Conservation (phyloP, 2,113 vertebrate species). For the Megalops atlanticus region DNA sequence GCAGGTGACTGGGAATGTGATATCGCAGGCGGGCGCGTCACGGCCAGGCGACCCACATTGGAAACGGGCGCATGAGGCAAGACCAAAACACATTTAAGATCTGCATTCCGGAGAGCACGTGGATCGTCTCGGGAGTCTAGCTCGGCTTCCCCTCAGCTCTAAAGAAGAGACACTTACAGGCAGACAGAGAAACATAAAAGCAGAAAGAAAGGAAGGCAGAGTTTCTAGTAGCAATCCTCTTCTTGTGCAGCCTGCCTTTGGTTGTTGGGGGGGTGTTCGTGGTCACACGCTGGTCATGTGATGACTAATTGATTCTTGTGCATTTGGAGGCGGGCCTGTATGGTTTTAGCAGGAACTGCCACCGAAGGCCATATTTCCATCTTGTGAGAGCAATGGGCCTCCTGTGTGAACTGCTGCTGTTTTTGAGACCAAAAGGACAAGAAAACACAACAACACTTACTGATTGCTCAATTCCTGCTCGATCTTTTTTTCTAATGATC, state of each 20-base stretch:
- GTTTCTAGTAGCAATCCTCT: not conserved
- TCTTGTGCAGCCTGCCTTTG: not conserved
- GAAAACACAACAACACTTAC: too few species aligned
- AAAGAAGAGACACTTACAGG: not conserved
- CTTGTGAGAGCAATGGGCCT: not conserved
- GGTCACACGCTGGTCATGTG: conserved; percentile 6
- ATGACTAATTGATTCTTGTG: conserved; percentile 1
- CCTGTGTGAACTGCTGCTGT: too few species aligned
- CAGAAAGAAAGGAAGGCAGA: not conserved
- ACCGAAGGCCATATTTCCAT: not conserved
- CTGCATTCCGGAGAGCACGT: not conserved
- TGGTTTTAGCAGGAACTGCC: not conserved
- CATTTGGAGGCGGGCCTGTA: not conserved
- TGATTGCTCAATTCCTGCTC: too few species aligned
- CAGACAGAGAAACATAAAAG: too few species aligned
- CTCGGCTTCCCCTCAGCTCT: too few species aligned
- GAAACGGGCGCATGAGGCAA: not conserved
- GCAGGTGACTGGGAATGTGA: conserved; percentile 38
- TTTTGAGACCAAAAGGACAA: too few species aligned
- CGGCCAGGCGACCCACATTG: not conserved
- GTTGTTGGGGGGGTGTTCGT: not conserved
- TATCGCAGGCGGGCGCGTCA: conserved; percentile 4
- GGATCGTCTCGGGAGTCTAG: not conserved
- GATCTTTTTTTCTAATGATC: too few species aligned
- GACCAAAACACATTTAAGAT: too few species aligned